Evolutionary conservation across 2,888 invertebrate species (phyloP), one percentile per base, ranked within the genome.

Genomic region (Drosophila parthenogenetica): DNA sequence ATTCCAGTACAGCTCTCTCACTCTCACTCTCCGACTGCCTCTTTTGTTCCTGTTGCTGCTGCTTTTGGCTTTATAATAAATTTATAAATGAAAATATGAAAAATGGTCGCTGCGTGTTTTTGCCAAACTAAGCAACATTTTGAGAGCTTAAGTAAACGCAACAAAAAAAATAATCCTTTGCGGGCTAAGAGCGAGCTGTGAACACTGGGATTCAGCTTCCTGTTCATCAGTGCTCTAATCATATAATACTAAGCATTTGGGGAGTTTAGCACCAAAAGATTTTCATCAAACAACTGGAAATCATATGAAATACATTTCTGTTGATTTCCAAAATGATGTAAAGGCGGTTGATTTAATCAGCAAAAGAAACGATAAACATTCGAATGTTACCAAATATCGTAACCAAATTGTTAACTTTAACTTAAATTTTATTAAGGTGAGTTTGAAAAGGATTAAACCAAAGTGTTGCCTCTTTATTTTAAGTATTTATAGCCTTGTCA

Each of bases 31-130:
- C 22, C 22, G 7, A 35, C 43, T 57, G n/a, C 43, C 35, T 35
- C 35, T 13, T 13, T 35, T 35, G 35, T 35, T 37, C 2, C 25
- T 29, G 42, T 48, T 58, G 49, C 50, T 64, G 42, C 61, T 77
- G 69, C 70, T 69, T 62, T 66, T 87, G 70, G 79, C 72, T 87
- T 82, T 78, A 87, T 88, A 88, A 88, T 88, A 90, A 88, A 88
- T 90, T 89, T 87, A 89, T 87, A 87, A 87, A 89, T 87, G 82
- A 89, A 84, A 82, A 84, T 88, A 86, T 84, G 83, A 84, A 90
- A 88, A 88, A 88, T 89, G 87, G 83, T 78, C 76, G 77, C 87
- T 87, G 89, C 82, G 89, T 84, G 87, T 89, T 89, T 89, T 79
- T 74, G 81, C 87, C 77, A 87, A 81, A 85, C 88, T 87, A 82